Conservation (phyloP, 2,113 vertebrate genomes). For the Pangasianodon gigas region DNA sequence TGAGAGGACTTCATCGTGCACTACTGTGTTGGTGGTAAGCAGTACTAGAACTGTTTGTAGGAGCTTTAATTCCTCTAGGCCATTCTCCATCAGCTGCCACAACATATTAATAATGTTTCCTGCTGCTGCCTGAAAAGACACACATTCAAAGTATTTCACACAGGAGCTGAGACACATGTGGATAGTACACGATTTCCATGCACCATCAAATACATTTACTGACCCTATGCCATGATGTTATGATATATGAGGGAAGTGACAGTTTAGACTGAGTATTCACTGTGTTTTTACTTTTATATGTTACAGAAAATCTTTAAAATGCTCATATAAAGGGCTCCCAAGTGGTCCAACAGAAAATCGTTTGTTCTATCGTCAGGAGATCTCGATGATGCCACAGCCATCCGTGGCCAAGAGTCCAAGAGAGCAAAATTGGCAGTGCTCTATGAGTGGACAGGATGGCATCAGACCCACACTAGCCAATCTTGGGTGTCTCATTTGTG, state of each 20-base stretch:
- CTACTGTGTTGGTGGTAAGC: conserved; percentile 95
- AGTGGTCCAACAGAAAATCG: neutral
- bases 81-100: conserved; percentile 99
- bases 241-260: neutral
- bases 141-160: conserved; percentile 26
- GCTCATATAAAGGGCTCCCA: neutral
- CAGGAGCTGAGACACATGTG: neutral
- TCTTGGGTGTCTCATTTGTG: neutral
- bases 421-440: neutral
- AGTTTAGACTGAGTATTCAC: neutral
- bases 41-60: conserved; percentile 97
- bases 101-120: conserved; percentile 99
- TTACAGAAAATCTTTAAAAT: neutral
- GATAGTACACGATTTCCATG: too few species aligned
- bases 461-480: neutral
- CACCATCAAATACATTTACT: neutral
- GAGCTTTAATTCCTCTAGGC: conserved; percentile 95
- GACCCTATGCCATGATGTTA: too few species aligned
- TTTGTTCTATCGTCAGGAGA: neutral
- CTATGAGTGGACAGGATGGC: neutral
- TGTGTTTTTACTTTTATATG: neutral
- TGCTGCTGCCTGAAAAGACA: conserved; percentile 83
- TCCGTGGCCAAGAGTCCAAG: neutral
- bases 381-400: neutral
- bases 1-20: conserved; percentile 93